These are phyloP conservation scores for Palloptera scutellata DNA, from an alignment of 2,888 invertebrate genomes.

Conservation along the genomic window DNA sequence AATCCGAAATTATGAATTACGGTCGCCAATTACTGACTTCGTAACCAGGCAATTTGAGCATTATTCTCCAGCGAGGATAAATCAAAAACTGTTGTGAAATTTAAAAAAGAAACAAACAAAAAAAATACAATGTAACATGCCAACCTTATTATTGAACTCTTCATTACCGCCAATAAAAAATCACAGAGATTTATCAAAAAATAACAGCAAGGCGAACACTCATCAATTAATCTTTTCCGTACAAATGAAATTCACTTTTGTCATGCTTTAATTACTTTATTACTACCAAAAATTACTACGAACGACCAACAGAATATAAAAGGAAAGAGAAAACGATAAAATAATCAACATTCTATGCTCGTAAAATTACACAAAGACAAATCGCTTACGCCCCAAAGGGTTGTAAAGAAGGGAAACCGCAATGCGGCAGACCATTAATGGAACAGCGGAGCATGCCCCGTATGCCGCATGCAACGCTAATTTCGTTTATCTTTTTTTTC, in stretches of 20 bases:
- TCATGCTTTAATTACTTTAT: conserved; percentile 57
- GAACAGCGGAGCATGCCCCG: not conserved
- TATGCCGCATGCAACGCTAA: conserved; percentile 7
- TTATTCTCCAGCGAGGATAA: too few species aligned
- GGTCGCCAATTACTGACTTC: not conserved
- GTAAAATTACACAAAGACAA: conserved; percentile 52
- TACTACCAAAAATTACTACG: conserved; percentile 37
- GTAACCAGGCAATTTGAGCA: too few species aligned
- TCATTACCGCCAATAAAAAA: too few species aligned
- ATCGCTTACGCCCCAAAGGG: conserved; percentile 47
- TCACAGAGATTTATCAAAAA: too few species aligned
- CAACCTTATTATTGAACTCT: too few species aligned
- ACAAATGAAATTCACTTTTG: conserved; percentile 45
- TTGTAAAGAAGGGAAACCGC: conserved; percentile 19
- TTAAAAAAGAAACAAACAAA: too few species aligned
- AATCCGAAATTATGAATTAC: too few species aligned
- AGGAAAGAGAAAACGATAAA: too few species aligned
- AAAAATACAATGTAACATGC: too few species aligned
- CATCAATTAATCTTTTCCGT: too few species aligned
- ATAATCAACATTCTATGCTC: not conserved
- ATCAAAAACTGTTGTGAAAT: too few species aligned
- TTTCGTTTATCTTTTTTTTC: conserved; percentile 12
- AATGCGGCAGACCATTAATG: conserved; percentile 24
- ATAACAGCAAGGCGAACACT: too few species aligned
- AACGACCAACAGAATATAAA: not conserved